Percentiles rank a stretch among this genome's conserved stretches.
phyloP scores from a whole-genome alignment of 1,140 invertebrate genomes.

The Stratiolaelaps scimitus region DNA sequence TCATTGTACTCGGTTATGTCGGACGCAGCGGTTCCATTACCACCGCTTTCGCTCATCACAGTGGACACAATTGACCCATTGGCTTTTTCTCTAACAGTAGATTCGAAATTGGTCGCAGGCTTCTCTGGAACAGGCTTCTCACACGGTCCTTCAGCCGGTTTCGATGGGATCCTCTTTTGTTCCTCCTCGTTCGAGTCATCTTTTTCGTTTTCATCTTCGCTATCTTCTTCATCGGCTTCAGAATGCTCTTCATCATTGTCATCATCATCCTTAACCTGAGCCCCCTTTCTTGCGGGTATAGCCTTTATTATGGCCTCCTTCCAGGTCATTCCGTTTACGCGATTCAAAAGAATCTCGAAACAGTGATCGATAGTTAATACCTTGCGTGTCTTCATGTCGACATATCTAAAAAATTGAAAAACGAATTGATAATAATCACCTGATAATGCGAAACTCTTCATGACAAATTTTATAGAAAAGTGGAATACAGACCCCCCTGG shows the following conservation, averaged over 20 bases:
- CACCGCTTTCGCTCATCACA: no score
- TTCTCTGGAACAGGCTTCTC: no score
- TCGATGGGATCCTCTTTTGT: background rate
- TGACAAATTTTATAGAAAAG: no score
- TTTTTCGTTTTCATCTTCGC: background rate
- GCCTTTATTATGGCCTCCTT: constrained; percentile 66
- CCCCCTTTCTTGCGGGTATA: constrained; percentile 45
- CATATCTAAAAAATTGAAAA: constrained; percentile 47
- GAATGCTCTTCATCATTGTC: background rate
- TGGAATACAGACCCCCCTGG: no score
- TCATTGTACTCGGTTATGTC: no score
- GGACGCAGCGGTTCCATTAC: no score
- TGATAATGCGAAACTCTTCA: no score
- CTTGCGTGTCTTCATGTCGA: constrained; percentile 82
- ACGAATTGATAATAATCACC: no score
- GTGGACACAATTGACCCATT: background rate
- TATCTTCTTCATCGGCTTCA: background rate
- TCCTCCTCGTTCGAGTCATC: background rate
- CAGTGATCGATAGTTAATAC: constrained; percentile 96
- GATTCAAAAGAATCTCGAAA: constrained; percentile 72
- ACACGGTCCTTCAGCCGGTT: no score
- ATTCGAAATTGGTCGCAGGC: background rate
- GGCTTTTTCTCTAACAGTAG: background rate
- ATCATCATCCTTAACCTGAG: constrained; percentile 9
- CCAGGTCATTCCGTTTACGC: constrained; percentile 66